Percentiles rank a stretch among this genome's conserved stretches.
phyloP scores from a whole-genome alignment of 1,140 invertebrate genomes.

The Drosophila arizonae region DNA sequence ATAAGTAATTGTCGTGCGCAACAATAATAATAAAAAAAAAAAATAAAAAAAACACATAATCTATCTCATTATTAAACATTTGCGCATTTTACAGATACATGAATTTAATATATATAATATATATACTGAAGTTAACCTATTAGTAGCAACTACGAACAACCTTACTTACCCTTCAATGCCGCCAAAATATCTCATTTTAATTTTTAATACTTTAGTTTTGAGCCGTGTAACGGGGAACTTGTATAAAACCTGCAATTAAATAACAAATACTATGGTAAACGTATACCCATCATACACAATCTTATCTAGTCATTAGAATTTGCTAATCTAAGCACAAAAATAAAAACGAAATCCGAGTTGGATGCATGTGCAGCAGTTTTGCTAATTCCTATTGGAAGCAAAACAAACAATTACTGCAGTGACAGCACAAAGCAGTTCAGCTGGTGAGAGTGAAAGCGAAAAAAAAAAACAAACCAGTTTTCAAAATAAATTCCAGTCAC shows the following conservation, averaged over 20 bases:
- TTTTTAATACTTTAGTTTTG: neutral
- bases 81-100: conserved; percentile 27
- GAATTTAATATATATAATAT: conserved; percentile 1
- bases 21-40: neutral
- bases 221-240: neutral
- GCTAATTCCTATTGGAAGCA: conserved; percentile 8
- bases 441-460: conserved; percentile 34
- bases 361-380: conserved; percentile 24
- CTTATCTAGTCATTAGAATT: conserved; percentile 52
- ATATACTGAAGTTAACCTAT: conserved; percentile 21
- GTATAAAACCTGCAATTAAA: conserved; percentile 9
- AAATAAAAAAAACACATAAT: conserved; percentile 7
- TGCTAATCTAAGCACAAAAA: conserved; percentile 40
- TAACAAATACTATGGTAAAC: neutral
- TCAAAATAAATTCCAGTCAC: conserved; percentile 48
- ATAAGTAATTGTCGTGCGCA: conserved; percentile 17
- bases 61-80: conserved; percentile 30
- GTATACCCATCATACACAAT: conserved; percentile 30
- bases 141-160: conserved; percentile 17
- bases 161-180: conserved; percentile 72
- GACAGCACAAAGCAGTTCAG: conserved; percentile 25
- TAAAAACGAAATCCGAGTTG: neutral
- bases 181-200: conserved; percentile 67
- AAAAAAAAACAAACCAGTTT: conserved; percentile 52
- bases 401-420: neutral